phyloP scores from a whole-genome alignment of 2,113 vertebrate genomes.

The Podocnemis expansa region DNA sequence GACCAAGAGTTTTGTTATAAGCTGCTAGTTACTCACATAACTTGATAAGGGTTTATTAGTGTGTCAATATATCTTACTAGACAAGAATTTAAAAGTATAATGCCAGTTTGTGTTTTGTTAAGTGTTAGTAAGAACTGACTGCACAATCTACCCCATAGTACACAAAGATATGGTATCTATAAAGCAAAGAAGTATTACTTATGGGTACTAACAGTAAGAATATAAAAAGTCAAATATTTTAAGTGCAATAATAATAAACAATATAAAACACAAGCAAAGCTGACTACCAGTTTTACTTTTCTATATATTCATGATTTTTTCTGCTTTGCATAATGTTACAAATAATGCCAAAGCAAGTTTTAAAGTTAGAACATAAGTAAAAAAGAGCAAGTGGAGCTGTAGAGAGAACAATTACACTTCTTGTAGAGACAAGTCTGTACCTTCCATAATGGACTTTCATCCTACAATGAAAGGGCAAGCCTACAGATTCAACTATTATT shows the following conservation, averaged over 20 bases:
- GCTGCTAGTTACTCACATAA: background rate
- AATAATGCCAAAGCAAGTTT: background rate
- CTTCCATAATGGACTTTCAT: background rate
- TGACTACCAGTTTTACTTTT: background rate
- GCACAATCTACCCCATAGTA: background rate
- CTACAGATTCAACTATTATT: background rate
- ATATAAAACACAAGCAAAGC: background rate
- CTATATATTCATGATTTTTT: background rate
- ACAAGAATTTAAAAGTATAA: background rate
- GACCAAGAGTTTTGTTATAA: background rate
- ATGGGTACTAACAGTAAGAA: background rate
- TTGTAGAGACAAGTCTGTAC: background rate
- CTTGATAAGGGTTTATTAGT: background rate
- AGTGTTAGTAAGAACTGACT: background rate
- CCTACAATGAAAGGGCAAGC: background rate
- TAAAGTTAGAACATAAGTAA: background rate
- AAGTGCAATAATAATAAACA: background rate
- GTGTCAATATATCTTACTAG: background rate
- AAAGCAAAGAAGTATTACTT: background rate
- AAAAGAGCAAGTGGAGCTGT: background rate
- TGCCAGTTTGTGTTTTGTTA: background rate
- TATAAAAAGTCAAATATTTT: background rate
- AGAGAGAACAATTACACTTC: background rate
- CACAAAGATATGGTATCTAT: background rate
- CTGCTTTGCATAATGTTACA: background rate